These are phyloP conservation scores for Heterotis niloticus DNA, from an alignment of 2,113 vertebrate genomes.

Conservation along the genomic window DNA sequence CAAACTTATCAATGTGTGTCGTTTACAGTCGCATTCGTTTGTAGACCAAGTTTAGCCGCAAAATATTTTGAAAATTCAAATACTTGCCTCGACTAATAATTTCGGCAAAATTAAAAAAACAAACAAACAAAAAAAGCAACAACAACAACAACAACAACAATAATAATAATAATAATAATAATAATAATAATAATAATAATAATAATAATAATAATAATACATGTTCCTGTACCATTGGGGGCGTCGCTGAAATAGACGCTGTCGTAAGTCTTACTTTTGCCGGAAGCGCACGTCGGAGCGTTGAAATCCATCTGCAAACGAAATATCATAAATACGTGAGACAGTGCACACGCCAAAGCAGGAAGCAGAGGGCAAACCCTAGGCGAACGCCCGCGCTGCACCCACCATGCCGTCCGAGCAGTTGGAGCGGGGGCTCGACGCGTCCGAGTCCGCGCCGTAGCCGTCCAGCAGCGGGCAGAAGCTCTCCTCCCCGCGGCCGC, in stretches of 20 bases:
- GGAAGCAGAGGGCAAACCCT: too few species aligned
- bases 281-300: constrained; percentile 69
- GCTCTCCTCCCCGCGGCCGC: constrained; percentile 77
- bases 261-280: constrained; percentile 75
- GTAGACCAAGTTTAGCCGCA: too few species aligned
- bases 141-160: too few species aligned
- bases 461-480: constrained; percentile 81
- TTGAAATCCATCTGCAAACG: constrained; percentile 81
- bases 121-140: too few species aligned
- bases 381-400: too few species aligned
- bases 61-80: too few species aligned
- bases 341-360: not conserved
- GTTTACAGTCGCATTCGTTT: too few species aligned
- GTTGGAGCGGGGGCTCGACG: constrained; percentile 91
- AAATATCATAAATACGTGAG: not conserved
- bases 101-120: too few species aligned
- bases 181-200: not conserved
- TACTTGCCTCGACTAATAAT: too few species aligned
- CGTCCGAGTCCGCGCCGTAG: constrained; percentile 90
- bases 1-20: not conserved
- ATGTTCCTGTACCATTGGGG: constrained; percentile 62
- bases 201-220: not conserved
- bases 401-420: constrained; percentile 98
- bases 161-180: too few species aligned
- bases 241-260: constrained; percentile 78